Evolutionary conservation across 2,113 vertebrate species (phyloP).

Genomic region (Corynorhinus townsendii): DNA sequence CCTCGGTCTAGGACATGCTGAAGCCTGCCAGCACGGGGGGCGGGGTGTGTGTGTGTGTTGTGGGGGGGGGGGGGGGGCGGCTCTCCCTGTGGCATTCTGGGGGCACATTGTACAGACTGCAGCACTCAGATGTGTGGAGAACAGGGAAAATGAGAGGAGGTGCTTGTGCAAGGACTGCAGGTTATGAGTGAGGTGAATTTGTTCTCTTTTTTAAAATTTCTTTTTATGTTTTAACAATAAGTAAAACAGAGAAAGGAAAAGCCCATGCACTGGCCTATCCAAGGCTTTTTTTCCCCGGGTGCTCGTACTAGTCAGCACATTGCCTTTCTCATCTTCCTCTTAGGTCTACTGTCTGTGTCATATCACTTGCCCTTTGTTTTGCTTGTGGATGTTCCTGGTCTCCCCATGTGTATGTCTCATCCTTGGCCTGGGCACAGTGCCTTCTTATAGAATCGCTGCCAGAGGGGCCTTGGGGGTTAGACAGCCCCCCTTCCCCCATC

Average conservation of each 20-base stretch:
- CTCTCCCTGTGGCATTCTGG: not conserved
- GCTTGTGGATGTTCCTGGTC: not conserved
- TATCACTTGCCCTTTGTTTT: not conserved
- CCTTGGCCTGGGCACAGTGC: not conserved
- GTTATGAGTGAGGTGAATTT: not conserved
- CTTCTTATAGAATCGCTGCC: not conserved
- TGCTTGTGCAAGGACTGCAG: no score
- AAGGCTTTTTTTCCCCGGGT: accelerated
- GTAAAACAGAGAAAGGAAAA: not conserved
- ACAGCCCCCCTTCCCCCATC: accelerated
- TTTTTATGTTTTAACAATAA: not conserved
- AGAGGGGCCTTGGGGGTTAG: not conserved
- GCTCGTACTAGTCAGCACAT: accelerated
- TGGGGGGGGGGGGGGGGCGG: not conserved
- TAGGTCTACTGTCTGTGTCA: accelerated
- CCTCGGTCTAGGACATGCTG: not conserved
- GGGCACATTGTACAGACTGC: not conserved
- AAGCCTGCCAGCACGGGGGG: no score
- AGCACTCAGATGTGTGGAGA: no score
- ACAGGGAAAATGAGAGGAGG: not conserved
- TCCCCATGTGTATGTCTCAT: not conserved
- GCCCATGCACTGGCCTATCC: accelerated
- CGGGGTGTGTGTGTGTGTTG: no score
- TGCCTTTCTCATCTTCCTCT: not conserved
- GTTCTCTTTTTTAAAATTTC: not conserved